Base-by-base conservation (phyloP, 2,888 invertebrate species). In the Serrognathus titanus region DNA sequence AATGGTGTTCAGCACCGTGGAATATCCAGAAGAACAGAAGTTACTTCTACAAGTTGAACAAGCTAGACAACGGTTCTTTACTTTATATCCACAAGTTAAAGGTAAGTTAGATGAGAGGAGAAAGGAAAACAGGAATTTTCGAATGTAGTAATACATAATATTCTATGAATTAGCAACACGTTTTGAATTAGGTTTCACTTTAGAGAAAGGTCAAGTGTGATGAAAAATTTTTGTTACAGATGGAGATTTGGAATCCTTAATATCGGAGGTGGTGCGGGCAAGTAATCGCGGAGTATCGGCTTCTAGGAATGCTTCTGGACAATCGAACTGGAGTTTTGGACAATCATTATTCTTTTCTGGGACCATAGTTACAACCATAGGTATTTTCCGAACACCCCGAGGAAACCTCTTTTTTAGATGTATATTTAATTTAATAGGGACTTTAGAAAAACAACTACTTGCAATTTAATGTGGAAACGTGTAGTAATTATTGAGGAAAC, bases 301-400 rank as follows among this genome's bases (percentile, higher is more conserved):
- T 0, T 82, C 85, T 0, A 81, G 83, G 57, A 93, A 94, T 78
- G 85, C 85, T 31, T 86, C 88, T 48, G 85, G 86, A 2, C 90
- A 90, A 61, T 88, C 90, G 9, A 92, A 92, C 77, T 94, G 94
- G 94, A 90, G 89, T 74, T 93, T 94, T 73, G 93, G 92, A 16
- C 92, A 93, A 75, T 89, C 93, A 0, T 78, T 94, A 53, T 94
- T 94, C 81, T 94, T 94, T 76, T 88, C 92, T 0, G 88, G 89
- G 49, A 93, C 93, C 1, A 88, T 94, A 7, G 85, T 94, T 59
- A 94, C 92, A n/a, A 94, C 94, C 49, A 93, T 94, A 63, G 91
- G 90, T 89, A 76, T 78, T 74, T 66, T 20, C 24, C 24, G 4
- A 31, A 31, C 4, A 31, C 24, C 7, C 24, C 4, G 24, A 16